Base-by-base conservation (phyloP, 2,888 invertebrate species). In the Andrena bucephala region DNA sequence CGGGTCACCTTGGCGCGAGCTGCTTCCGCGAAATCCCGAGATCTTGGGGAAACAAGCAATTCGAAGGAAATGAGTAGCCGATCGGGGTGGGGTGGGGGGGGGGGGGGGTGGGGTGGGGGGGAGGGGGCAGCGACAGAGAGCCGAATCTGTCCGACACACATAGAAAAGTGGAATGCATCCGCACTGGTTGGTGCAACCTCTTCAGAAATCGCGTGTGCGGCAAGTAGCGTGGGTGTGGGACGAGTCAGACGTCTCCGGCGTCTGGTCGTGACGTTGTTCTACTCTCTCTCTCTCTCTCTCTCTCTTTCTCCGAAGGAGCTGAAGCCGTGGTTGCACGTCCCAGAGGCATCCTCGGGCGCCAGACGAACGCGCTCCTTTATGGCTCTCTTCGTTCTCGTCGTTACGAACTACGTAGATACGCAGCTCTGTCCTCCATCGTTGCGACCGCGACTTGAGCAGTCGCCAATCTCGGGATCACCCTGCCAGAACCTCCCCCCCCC, bases 171-270 rank as follows among this genome's bases (percentile, higher is more conserved):
- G 54, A 57, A 73, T 60, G 75, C 67, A 78, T 62, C 62, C 59
- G 68, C 74, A 68, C 74, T 48, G 78, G 60, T 81, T 83, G 79
- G 69, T 79, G 83, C 84, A 85, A 69, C 63, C 81, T 70, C 83
- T 83, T 79, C 69, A 73, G 75, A 81, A 80, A 84, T 84, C 81
- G 85, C 84, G 84, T 83, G 79, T 83, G 83, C 84, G 63, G 81
- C 70, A 74, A 86, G 79, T 81, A 68, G 81, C 42, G 59, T 75
- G 72, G 67, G 81, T 54, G 87, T 78, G 74, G 75, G 60, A 72
- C 57, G 77, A 84, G 77, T 81, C 88, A 88, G 84, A 86, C 88
- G 81, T 83, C 78, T 50, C 65, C 65, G 68, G 62, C 73, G 78
- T 84, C 79, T 84, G 79, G 52, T 60, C 59, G 31, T 73, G 67